Conservation (phyloP, 2,113 vertebrate genomes). For the Lepisosteus oculatus region DNA sequence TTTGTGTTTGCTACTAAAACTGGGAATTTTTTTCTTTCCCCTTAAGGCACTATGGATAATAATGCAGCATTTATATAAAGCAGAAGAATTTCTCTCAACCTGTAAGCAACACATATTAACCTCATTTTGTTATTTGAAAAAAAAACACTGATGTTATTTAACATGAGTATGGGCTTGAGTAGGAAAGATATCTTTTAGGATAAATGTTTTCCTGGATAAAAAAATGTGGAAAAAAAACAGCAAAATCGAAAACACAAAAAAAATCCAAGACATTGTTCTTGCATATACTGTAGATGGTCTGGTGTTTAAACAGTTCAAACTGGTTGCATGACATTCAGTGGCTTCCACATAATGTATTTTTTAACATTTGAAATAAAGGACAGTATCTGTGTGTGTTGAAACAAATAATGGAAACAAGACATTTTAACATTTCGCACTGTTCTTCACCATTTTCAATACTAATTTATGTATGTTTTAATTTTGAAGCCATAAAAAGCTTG, state of each 20-base stretch:
- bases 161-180: background rate
- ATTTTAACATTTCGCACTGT: constrained; percentile 12
- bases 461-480: constrained; percentile 1
- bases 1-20: background rate
- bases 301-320: background rate
- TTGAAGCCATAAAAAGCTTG: constrained; percentile 6
- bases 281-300: background rate
- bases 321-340: constrained; percentile 12
- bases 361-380: background rate
- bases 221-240: background rate
- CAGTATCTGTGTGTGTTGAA: background rate
- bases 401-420: constrained; percentile 4
- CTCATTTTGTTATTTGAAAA: background rate
- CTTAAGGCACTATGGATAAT: background rate
- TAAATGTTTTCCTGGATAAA: background rate
- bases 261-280: background rate
- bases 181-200: background rate
- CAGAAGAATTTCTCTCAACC: background rate
- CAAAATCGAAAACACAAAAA: background rate
- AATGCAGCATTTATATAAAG: background rate
- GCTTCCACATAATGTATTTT: background rate
- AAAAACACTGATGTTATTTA: background rate
- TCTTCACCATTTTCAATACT: constrained; percentile 2
- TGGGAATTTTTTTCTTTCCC: no score
- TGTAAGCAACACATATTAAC: background rate